Conservation (phyloP, 2,888 invertebrate species). For the Baccha elongata region DNA sequence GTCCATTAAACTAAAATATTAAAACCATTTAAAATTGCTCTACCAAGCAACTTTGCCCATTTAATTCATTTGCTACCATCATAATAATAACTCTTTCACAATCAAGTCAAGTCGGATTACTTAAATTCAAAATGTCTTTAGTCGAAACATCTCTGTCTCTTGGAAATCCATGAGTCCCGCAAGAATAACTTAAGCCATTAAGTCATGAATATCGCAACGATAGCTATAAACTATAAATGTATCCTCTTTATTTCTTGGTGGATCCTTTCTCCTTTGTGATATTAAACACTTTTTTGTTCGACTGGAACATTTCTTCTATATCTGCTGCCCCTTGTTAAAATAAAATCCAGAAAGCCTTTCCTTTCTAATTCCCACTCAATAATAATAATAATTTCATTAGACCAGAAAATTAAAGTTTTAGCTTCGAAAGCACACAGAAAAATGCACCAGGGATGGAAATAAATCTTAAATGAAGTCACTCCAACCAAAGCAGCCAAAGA, state of each 20-base stretch:
- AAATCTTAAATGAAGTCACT: conserved; percentile 60
- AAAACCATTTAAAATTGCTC: background rate
- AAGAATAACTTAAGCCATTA: conserved; percentile 19
- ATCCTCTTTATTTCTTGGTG: background rate
- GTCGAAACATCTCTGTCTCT: background rate
- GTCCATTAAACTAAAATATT: too few relatives aligned
- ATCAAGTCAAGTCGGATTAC: background rate
- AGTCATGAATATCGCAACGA: conserved; percentile 42
- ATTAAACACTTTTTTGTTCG: too few relatives aligned
- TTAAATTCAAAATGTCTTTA: conserved; percentile 18
- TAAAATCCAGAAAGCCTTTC: conserved; percentile 25
- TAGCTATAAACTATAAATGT: conserved; percentile 53
- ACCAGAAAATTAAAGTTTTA: conserved; percentile 73
- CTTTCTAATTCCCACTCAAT: conserved; percentile 56
- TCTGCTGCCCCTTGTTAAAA: too few relatives aligned
- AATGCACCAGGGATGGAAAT: conserved; percentile 45
- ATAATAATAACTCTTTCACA: background rate
- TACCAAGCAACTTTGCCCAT: conserved; percentile 11
- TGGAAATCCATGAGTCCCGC: background rate
- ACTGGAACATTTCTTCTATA: too few relatives aligned
- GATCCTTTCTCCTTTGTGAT: background rate
- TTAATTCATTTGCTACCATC: conserved; percentile 15
- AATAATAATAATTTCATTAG: conserved; percentile 72
- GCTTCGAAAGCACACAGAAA: conserved; percentile 42
- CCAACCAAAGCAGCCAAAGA: conserved; percentile 39